A percentile compares a stretch with the other conserved stretches of the same genome.
Conservation (phyloP, 2,888 invertebrate genomes). For the Rhingia rostrata region DNA sequence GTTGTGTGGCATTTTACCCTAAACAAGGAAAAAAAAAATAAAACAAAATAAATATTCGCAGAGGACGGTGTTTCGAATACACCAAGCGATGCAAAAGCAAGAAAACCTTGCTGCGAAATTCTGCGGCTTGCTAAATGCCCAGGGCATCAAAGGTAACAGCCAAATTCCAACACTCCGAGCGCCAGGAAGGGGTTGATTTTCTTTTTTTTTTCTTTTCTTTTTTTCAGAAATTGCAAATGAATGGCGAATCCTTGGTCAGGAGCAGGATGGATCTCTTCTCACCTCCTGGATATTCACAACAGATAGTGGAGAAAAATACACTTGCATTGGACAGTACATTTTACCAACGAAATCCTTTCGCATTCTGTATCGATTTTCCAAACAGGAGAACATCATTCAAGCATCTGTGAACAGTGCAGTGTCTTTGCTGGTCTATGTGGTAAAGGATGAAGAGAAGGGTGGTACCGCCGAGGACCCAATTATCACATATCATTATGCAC, state of each 20-base stretch:
- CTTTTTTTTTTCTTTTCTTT: constrained; percentile 60
- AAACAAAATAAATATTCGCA: not conserved
- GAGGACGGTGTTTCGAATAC: constrained; percentile 1
- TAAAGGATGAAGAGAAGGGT: constrained; percentile 84
- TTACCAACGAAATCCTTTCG: constrained; percentile 85
- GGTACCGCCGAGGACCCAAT: constrained; percentile 76
- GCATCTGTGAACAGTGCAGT: constrained; percentile 89
- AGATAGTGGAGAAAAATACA: constrained; percentile 79
- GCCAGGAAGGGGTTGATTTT: not conserved
- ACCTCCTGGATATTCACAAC: constrained; percentile 86
- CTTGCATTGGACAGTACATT: constrained; percentile 86
- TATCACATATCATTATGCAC: constrained; percentile 85
- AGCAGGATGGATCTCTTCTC: constrained; percentile 89
- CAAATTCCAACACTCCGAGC: constrained; percentile 35
- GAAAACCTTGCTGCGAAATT: constrained; percentile 83
- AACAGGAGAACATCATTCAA: constrained; percentile 88
- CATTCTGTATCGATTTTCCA: constrained; percentile 86
- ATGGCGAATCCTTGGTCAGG: constrained; percentile 92
- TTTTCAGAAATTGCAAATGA: constrained; percentile 87
- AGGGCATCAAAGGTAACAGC: constrained; percentile 80
- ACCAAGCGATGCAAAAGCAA: constrained; percentile 79
- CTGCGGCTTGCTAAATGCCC: constrained; percentile 81
- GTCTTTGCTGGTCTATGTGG: constrained; percentile 87
- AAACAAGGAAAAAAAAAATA: not conserved
- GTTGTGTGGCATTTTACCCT: constrained; percentile 26